Conservation (phyloP, 2,888 invertebrate species). For the Temnothorax ravouxi region DNA sequence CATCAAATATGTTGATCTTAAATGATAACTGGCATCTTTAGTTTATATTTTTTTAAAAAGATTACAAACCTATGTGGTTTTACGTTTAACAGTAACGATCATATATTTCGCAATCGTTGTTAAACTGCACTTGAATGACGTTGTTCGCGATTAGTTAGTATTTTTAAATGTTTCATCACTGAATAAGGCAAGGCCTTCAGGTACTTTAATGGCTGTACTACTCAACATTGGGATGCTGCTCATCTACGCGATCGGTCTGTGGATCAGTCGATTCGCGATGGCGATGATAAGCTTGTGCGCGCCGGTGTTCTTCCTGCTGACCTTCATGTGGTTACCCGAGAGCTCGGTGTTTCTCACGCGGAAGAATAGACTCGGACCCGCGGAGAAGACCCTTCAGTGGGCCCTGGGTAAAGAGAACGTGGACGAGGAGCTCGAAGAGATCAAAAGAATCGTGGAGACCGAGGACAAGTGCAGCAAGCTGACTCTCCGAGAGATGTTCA, state of each 20-base stretch:
- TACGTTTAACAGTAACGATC: not conserved
- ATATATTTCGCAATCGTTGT: not conserved
- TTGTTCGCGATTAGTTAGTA: constrained; percentile 10
- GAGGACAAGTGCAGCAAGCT: constrained; percentile 72
- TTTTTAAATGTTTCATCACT: not conserved
- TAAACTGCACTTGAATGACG: not conserved
- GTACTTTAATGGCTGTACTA: constrained; percentile 80
- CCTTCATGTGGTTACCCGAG: constrained; percentile 84
- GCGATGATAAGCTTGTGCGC: constrained; percentile 79
- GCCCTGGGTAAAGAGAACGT: constrained; percentile 82
- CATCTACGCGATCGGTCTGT: constrained; percentile 80
- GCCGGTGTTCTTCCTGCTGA: constrained; percentile 79
- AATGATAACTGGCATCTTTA: not conserved
- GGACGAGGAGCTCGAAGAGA: constrained; percentile 82
- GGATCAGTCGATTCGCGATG: constrained; percentile 75
- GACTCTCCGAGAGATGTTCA: constrained; percentile 50
- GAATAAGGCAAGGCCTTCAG: constrained; percentile 70
- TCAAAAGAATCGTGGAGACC: constrained; percentile 81
- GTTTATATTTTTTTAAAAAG: not conserved
- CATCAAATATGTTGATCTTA: not conserved
- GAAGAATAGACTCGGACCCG: constrained; percentile 79
- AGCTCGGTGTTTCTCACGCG: constrained; percentile 83
- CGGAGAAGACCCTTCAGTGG: constrained; percentile 82
- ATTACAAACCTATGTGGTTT: not conserved
- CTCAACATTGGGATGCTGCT: constrained; percentile 82